Evolutionary conservation across 1,140 invertebrate genomes (phyloP).

Genomic region (honey bee (Apis mellifera)): Amel_HAv3.1 CM009933.2:4240501-4241000

Average conservation of each 20-base stretch:
- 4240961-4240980: constrained; percentile 18
- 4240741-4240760: background rate
- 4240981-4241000: background rate
- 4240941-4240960: background rate
- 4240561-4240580: too few relatives aligned
- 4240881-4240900: background rate
- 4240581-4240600: too few relatives aligned
- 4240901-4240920: background rate
- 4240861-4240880: constrained; percentile 21
- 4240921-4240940: background rate
- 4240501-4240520: too few relatives aligned
- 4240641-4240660: too few relatives aligned
- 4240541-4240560: too few relatives aligned
- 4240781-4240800: background rate
- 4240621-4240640: too few relatives aligned
- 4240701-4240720: background rate
- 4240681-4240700: background rate
- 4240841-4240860: background rate
- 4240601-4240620: too few relatives aligned
- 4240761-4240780: constrained; percentile 6
- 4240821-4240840: constrained; percentile 40
- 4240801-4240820: constrained; percentile 33
- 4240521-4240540: too few relatives aligned
- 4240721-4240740: background rate
- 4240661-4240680: too few relatives aligned